Base-by-base conservation (phyloP, 1,140 invertebrate species). In the Pararge aegeria region DNA sequence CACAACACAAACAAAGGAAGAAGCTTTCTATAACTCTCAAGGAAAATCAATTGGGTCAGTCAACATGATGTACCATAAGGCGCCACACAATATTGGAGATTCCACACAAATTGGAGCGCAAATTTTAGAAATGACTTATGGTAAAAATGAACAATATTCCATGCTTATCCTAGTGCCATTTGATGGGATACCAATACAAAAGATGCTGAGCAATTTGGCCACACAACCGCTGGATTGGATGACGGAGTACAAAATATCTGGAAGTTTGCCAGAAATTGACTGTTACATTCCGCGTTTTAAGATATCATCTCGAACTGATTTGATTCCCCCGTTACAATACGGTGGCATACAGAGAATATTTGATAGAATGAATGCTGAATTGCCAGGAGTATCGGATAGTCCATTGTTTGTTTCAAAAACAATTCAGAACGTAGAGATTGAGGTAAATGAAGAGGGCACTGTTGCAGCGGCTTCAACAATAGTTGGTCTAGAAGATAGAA, bases 401-500 rank as follows among this genome's bases (percentile, higher is more conserved):
- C 76, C 85, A 13, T 62, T 92, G 37, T 94, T 61, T 82, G 85
- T 89, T 68, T 95, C 70, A 68, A 89, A 73, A 78, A 87, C 82
- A 1, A 69, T 95, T 30, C 95, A 96, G 69, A 94, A 94, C 72
- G 93, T 94, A 5, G 93, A 93, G 68, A 92, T 96, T 56, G 93
- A 95, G 68, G 93, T 96, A 0, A 93, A 93, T 57, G 95, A 96
- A 85, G 92, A 94, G 72, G 95, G 95, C 7, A 95, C 93, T 4
- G 90, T 94, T 13, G 94, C 95, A 13, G 90, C 94, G 15, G 93
- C 94, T 4, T 64, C 84, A 2, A 88, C 83, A 3, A 92, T 93
- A n/a, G 93, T 95, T 66, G 93, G 93, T 2, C 77, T 91, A 58
- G 79, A 87, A 70, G 88, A 91, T 53, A 90, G 91, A 56, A 75